Conservation (phyloP, 2,888 invertebrate species). For the Spialia ferax region DNA sequence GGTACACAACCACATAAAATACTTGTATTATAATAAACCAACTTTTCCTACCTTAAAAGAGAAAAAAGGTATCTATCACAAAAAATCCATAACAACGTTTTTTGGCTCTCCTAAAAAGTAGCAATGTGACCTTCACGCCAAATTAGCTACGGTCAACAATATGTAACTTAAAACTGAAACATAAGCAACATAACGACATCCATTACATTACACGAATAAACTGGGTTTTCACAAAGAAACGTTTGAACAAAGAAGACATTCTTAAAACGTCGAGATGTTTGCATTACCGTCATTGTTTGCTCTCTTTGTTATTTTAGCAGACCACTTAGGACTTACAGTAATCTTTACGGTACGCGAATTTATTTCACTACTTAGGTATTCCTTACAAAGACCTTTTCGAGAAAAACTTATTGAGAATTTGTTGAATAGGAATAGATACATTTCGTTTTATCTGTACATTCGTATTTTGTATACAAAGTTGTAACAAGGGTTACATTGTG, state of each 20-base stretch:
- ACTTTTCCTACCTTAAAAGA: no score
- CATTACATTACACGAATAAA: constrained; percentile 12
- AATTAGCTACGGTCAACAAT: no score
- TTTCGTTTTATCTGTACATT: constrained; percentile 1
- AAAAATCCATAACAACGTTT: no score
- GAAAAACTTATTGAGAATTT: not conserved
- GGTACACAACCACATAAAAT: no score
- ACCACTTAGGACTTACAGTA: constrained; percentile 17
- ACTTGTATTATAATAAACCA: no score
- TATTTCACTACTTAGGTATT: not conserved
- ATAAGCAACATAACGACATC: not conserved
- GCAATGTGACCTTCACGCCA: no score
- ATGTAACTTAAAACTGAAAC: not conserved
- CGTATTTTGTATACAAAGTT: not conserved
- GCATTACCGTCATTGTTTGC: constrained; percentile 21
- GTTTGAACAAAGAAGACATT: constrained; percentile 11
- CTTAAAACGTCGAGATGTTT: constrained; percentile 19
- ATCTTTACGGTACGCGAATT: constrained; percentile 18
- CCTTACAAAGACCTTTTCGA: not conserved
- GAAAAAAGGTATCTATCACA: no score
- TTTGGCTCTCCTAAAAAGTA: no score
- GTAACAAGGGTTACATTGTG: no score
- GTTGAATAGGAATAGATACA: constrained; percentile 9
- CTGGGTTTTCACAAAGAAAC: constrained; percentile 13
- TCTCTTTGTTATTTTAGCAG: constrained; percentile 18